Percentiles rank a stretch among this genome's conserved stretches.
phyloP scores from a whole-genome alignment of 1,140 invertebrate genomes.

The Bombus sylvicola region DNA sequence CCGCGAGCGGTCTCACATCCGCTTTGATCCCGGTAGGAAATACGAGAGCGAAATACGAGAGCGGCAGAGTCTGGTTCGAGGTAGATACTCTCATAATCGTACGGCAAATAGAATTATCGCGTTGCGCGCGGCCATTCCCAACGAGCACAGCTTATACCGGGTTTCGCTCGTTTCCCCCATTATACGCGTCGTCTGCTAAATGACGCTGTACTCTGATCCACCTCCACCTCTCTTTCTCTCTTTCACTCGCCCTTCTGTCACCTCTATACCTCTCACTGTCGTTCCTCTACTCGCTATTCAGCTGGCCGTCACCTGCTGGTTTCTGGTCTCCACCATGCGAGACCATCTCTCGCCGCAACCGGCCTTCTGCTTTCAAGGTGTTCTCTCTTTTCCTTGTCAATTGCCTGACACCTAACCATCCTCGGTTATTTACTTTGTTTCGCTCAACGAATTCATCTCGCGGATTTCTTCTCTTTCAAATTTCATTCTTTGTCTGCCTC shows the following conservation, averaged over 20 bases:
- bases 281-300: neutral
- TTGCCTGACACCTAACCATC: neutral
- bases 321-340: conserved; percentile 2
- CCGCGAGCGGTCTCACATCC: conserved; percentile 64
- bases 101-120: conserved; percentile 75
- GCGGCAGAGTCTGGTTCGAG: conserved; percentile 61
- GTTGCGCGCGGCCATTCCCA: conserved; percentile 62
- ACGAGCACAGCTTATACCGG: conserved; percentile 63
- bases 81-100: conserved; percentile 75
- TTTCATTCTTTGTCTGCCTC: neutral
- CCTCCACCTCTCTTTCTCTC: conserved; percentile 5
- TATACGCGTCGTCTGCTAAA: conserved; percentile 68
- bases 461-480: neutral
- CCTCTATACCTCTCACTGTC: neutral
- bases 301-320: conserved; percentile 40
- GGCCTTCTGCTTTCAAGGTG: conserved; percentile 29
- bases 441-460: neutral
- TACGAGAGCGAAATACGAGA: conserved; percentile 70
- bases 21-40: conserved; percentile 72
- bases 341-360: neutral
- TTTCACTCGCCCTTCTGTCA: neutral
- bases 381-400: conserved; percentile 1
- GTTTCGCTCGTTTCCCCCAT: conserved; percentile 70
- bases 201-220: conserved; percentile 61
- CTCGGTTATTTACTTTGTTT: neutral